Percentiles rank a stretch among this genome's conserved stretches.
Evolutionary conservation across 2,797 vertebrate species (phyloP).

Genomic region (Benthosema pterotum): DNA sequence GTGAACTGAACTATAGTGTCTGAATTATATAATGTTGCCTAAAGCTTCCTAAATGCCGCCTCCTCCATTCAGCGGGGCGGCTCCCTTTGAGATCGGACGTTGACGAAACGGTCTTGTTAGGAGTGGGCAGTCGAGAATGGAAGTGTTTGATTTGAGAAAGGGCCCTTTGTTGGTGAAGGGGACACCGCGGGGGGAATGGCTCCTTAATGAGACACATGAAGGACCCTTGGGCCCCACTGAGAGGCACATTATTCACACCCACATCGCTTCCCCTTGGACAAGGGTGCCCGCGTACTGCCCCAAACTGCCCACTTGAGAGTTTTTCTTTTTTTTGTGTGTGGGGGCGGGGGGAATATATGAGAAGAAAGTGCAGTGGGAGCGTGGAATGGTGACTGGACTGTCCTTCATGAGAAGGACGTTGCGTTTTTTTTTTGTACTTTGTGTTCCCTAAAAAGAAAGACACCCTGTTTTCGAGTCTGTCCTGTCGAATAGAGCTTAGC

Average conservation of each 20-base stretch:
- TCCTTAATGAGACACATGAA: slow-evolving; percentile 81
- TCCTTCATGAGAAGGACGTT: too few relatives aligned
- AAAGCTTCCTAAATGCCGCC: slow-evolving; percentile 13
- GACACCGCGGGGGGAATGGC: slow-evolving; percentile 67
- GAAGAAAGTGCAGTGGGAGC: too few relatives aligned
- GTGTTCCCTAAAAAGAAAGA: too few relatives aligned
- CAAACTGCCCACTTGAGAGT: too few relatives aligned
- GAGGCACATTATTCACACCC: slow-evolving; percentile 75
- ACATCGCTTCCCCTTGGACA: slow-evolving; percentile 56
- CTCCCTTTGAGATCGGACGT: slow-evolving; percentile 39
- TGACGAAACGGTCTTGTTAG: slow-evolving; percentile 28
- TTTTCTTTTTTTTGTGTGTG: too few relatives aligned
- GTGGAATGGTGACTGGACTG: too few relatives aligned
- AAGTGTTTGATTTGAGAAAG: slow-evolving; percentile 40
- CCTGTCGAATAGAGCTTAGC: too few relatives aligned
- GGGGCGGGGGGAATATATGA: too few relatives aligned
- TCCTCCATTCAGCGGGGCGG: slow-evolving; percentile 18
- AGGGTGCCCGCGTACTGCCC: not conserved
- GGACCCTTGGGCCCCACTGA: slow-evolving; percentile 65
- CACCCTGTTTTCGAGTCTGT: too few relatives aligned
- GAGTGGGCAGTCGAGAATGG: slow-evolving; percentile 30
- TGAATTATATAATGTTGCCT: slow-evolving; percentile 16
- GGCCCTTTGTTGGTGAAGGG: slow-evolving; percentile 74
- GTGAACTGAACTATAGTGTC: slow-evolving; percentile 16
- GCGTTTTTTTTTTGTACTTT: too few relatives aligned